These are phyloP conservation scores for Apodemus speciosus DNA, from an alignment of 2,113 vertebrate species.

Conservation along the genomic window DNA sequence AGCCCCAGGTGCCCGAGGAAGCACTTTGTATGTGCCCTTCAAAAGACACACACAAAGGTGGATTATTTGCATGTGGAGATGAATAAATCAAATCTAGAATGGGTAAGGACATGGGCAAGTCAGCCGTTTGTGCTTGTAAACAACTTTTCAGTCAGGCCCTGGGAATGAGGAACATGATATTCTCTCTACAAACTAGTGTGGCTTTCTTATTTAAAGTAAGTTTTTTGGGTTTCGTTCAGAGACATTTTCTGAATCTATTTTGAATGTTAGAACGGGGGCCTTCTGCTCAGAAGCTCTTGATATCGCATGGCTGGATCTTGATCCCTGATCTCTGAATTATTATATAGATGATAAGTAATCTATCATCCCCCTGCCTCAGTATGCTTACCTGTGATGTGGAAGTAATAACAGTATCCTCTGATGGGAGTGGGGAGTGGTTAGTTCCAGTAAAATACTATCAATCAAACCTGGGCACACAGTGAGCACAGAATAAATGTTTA, in stretches of 20 bases:
- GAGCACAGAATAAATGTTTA: background rate
- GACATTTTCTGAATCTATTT: slow-evolving; percentile 56
- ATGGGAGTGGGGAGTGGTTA: background rate
- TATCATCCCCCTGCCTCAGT: background rate
- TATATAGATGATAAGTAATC: background rate
- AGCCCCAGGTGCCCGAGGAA: slow-evolving; percentile 48
- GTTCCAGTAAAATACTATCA: background rate
- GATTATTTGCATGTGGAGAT: slow-evolving; percentile 46
- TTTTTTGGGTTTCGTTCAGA: slow-evolving; percentile 65
- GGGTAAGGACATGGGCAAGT: slow-evolving; percentile 32
- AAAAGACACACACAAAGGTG: slow-evolving; percentile 14
- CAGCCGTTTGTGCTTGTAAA: slow-evolving; percentile 51
- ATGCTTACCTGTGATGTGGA: background rate
- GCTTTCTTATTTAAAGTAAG: slow-evolving; percentile 67
- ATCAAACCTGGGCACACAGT: background rate
- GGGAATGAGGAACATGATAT: slow-evolving; percentile 46
- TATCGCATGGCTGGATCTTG: background rate
- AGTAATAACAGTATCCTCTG: background rate
- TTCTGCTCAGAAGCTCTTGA: slow-evolving; percentile 25
- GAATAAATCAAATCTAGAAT: slow-evolving; percentile 12
- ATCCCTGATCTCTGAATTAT: background rate
- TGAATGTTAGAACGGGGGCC: slow-evolving; percentile 1
- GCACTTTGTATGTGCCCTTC: background rate
- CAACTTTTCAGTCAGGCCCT: slow-evolving; percentile 51
- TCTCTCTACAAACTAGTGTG: slow-evolving; percentile 59